phyloP scores from a whole-genome alignment of 2,113 vertebrate species.

The Vulpes lagopus region DNA sequence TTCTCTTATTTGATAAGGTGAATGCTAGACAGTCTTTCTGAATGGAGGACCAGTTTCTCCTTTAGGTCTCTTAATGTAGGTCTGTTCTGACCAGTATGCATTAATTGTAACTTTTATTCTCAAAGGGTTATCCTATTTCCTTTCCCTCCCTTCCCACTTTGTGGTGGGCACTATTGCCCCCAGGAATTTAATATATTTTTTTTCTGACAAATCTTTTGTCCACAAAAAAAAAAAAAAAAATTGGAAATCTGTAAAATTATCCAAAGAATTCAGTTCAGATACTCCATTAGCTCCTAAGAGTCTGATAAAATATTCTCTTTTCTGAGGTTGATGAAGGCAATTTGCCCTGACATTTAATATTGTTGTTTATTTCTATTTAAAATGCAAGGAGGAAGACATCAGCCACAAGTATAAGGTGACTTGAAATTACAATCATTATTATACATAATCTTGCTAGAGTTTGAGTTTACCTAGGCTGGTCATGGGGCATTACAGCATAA shows the following conservation, averaged over 20 bases:
- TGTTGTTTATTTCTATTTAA: background rate
- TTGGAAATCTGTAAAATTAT: background rate
- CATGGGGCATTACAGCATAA: background rate
- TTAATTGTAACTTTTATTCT: background rate
- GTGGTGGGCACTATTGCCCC: background rate
- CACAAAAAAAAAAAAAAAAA: background rate
- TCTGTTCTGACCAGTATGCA: background rate
- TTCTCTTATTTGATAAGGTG: conserved; percentile 3
- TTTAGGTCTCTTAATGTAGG: background rate
- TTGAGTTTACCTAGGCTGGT: background rate
- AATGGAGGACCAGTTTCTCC: background rate
- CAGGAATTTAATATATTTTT: background rate
- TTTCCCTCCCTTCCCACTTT: background rate
- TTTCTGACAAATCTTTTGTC: background rate
- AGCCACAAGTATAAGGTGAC: background rate
- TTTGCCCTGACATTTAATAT: background rate
- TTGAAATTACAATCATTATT: background rate
- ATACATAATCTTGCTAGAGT: background rate
- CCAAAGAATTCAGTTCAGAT: conserved; percentile 14
- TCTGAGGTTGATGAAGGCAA: background rate
- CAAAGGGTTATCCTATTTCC: background rate
- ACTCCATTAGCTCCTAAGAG: background rate
- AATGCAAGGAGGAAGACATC: background rate
- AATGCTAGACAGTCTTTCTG: background rate
- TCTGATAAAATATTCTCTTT: background rate